These are phyloP conservation scores for Cyanoramphus novaezelandiae DNA, from an alignment of 2,113 vertebrate species.

Conservation along the genomic window DNA sequence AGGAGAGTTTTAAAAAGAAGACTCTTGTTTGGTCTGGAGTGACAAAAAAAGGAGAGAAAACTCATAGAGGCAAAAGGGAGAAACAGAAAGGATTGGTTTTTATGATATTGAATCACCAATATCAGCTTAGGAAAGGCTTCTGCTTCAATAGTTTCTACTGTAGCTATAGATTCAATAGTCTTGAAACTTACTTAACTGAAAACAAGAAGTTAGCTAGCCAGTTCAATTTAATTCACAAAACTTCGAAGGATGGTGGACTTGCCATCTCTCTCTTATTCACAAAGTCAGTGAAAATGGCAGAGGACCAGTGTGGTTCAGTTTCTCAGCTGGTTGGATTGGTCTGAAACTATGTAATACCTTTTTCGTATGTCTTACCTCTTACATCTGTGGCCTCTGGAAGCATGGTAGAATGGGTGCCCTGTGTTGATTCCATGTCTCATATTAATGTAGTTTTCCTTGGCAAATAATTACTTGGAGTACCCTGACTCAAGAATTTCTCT, in stretches of 20 bases:
- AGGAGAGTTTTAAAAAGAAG: background rate
- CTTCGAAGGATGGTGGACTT: background rate
- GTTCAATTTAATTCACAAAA: background rate
- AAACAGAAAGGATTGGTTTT: background rate
- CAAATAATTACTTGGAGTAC: background rate
- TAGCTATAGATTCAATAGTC: background rate
- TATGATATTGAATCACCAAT: background rate
- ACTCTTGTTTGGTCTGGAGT: background rate
- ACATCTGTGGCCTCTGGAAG: background rate
- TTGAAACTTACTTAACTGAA: background rate
- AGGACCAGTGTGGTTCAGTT: background rate
- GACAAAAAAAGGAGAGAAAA: background rate
- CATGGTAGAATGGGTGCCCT: accelerated
- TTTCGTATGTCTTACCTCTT: background rate
- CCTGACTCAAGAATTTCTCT: background rate
- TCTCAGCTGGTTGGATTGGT: background rate
- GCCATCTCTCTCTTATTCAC: background rate
- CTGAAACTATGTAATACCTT: background rate
- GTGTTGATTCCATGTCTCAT: background rate
- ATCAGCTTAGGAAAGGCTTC: background rate
- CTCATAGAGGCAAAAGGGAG: background rate
- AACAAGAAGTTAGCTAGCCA: background rate
- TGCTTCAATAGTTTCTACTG: background rate
- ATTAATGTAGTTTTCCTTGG: background rate
- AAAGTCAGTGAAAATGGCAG: background rate